Evolutionary conservation across 2,888 invertebrate species (phyloP), one percentile per base, ranked within the genome.

Genomic region (Drosophila kanekoi): DNA sequence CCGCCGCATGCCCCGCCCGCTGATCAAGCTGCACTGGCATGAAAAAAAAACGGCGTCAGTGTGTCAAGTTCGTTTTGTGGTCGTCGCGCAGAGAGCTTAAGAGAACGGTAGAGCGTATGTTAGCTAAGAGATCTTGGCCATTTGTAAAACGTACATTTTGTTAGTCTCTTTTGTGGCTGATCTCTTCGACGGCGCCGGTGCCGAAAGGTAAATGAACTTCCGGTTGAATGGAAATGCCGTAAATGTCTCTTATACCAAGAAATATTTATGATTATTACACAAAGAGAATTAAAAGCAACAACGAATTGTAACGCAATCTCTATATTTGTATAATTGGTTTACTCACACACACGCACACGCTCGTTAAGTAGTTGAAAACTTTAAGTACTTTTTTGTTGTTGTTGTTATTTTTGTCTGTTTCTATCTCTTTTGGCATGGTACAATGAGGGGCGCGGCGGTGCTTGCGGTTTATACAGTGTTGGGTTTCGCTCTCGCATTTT

Each of bases 1-100:
- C 10, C 32, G 3, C 32, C 11, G 16, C 8, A n/a, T n/a, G 28
- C 16, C 5, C 35, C 16, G 38, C 41, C 32, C 20, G 16, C 11
- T 8, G 76, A 75, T 71, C 77, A 32, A 10, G 48, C 48, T 52
- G 54, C 64, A 57, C 60, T 60, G 48, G 51, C 71, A 71, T 61
- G 37, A 13, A 43, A 43, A 43, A 72, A 72, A 88, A 90, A 84
- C 86, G 88, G 83, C 90, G 90, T 88, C 89, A 90, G 88, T 90
- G 81, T 90, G 90, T 90, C 90, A 90, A 90, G 90, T 90, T 90
- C 90, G 90, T 82, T 76, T 87, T 77, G 77, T 62, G 67, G 74
- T 60, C 54, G 59, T 41, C n/a, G 18, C 32, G 40, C 47, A 49
- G 47, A 43, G 18, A 45, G 41, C 10, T 28, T 28, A 35, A 57